These are phyloP conservation scores for Philonicus albiceps DNA, from an alignment of 2,888 invertebrate genomes.

Conservation along the genomic window DNA sequence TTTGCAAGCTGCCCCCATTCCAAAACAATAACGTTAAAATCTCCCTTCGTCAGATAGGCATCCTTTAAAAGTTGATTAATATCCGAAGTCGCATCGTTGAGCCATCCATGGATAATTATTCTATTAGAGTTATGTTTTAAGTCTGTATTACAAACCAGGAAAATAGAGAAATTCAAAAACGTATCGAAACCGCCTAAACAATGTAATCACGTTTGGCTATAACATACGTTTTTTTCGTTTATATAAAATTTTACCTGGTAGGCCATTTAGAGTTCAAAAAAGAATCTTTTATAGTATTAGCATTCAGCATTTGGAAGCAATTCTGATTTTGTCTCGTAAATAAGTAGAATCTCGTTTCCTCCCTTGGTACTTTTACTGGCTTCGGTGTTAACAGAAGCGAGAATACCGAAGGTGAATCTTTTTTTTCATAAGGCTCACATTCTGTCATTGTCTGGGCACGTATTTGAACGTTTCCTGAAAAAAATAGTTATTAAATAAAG, in stretches of 20 bases:
- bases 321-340: slow-evolving; percentile 10
- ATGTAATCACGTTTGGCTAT: too few species aligned
- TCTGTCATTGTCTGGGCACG: background rate
- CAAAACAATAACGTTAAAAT: slow-evolving; percentile 15
- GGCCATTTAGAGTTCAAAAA: slow-evolving; percentile 17
- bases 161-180: background rate
- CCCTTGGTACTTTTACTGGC: background rate
- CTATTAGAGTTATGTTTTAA: background rate
- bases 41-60: slow-evolving; percentile 19
- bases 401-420: background rate
- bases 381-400: background rate
- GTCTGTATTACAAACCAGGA: background rate
- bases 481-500: background rate
- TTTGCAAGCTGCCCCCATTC: slow-evolving; percentile 31
- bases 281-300: background rate
- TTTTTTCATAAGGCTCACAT: background rate
- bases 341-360: background rate
- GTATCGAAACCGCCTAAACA: too few species aligned
- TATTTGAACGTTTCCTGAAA: background rate
- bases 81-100: background rate
- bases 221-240: background rate
- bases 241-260: background rate
- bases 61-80: background rate
- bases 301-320: background rate
- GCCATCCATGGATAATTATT: slow-evolving; percentile 15